A percentile compares a stretch with the other conserved stretches of the same genome.
These are phyloP conservation scores for Vesta saturnalis DNA, from an alignment of 2,888 invertebrate genomes.

Conservation along the genomic window DNA sequence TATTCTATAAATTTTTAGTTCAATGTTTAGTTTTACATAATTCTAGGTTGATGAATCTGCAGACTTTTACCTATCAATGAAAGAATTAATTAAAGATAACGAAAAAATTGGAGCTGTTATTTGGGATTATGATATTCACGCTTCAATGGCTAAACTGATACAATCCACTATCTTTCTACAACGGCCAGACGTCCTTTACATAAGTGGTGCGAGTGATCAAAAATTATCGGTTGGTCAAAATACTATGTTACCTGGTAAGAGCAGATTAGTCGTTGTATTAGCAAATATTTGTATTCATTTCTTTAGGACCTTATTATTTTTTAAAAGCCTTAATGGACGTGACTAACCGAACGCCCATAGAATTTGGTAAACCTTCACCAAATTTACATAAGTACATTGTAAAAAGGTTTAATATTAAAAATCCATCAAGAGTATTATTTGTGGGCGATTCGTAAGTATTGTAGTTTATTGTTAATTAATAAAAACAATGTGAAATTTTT, in stretches of 20 bases:
- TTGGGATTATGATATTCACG: constrained; percentile 65
- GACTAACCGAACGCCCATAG: constrained; percentile 60
- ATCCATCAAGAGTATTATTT: constrained; percentile 77
- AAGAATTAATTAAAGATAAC: constrained; percentile 56
- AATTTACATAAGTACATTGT: constrained; percentile 63
- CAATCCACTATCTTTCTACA: constrained; percentile 63
- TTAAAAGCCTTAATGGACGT: constrained; percentile 61
- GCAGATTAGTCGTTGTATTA: neutral
- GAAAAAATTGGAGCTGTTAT: constrained; percentile 68
- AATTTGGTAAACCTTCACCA: constrained; percentile 66
- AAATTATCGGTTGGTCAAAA: neutral
- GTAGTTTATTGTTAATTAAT: constrained; percentile 9
- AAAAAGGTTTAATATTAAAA: constrained; percentile 67
- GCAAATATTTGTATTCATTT: neutral
- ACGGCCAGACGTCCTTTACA: constrained; percentile 65
- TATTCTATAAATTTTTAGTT: neutral
- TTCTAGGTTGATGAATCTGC: neutral
- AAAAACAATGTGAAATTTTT: too few species aligned
- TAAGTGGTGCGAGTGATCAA: constrained; percentile 65
- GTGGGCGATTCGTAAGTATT: constrained; percentile 80
- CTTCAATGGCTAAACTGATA: constrained; percentile 65
- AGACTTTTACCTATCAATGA: neutral
- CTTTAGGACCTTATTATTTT: constrained; percentile 62
- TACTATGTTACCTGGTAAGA: neutral
- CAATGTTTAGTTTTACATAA: neutral